Base-by-base conservation (phyloP, 2,797 vertebrate species). In the Eulemur coronatus region DNA sequence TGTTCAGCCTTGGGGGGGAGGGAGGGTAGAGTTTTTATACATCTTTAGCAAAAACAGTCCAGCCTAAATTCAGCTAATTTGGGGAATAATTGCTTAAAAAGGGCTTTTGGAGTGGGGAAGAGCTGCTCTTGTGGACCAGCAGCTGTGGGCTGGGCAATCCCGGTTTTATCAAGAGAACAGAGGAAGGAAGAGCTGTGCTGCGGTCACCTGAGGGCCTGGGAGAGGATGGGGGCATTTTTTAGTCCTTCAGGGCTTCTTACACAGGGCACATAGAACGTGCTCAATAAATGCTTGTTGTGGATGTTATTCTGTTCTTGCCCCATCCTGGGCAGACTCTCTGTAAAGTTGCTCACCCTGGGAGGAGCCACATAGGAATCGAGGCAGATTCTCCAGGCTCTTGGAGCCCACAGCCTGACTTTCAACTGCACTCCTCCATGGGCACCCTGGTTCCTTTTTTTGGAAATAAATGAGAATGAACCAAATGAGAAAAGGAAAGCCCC, bases 21-120 rank as follows among this genome's bases (percentile, higher is more conserved):
- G 30, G 52, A 35, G 22, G 12, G 52, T 22, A 35, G 61, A 38
- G 38, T 67, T 96, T 94, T 86, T 28, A 48, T 15, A 88, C 76
- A 63, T 8, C 43, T 75, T 89, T 8, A 78, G 61, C 55, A 52
- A 84, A 73, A 26, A 48, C 17, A 61, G 59, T 50, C 80, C 48
- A 57, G 33, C 55, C 1, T 41, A 89, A 93, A 59, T 50, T 93
- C 70, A 90, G 57, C 30, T 30, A 69, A 38, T 70, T 69, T 80
- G 14, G 63, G 7, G 73, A 92, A 11, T 17, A 59, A 72, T 38
- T 20, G n/a, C 43, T 69, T 35, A 61, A 10, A 55, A 18, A 38
- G 10, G 11, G 1, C 57, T 57, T 14, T 61, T 0, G 7, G 41
- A 22, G 1, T 7, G 11, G 33, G n/a, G 13, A 80, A 24, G 7